phyloP scores from a whole-genome alignment of 2,888 invertebrate genomes.

The Gymnoscelis rufifasciata region DNA sequence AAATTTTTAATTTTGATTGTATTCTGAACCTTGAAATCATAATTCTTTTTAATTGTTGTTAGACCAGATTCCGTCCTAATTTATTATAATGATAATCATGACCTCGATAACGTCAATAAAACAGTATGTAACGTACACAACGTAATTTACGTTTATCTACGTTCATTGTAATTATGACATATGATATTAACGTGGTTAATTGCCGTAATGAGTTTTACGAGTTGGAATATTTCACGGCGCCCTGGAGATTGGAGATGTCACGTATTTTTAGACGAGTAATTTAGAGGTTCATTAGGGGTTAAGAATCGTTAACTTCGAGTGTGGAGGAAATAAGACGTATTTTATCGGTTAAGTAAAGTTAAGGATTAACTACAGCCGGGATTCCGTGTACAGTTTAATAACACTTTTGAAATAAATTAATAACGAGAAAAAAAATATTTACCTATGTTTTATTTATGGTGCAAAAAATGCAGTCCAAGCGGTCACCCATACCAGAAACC shows the following conservation, averaged over 20 bases:
- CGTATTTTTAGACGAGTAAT: slow-evolving; percentile 3
- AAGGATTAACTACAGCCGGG: not conserved
- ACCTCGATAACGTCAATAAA: no score
- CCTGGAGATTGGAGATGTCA: slow-evolving; percentile 3
- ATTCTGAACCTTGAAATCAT: no score
- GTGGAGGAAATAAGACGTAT: not conserved
- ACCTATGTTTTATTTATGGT: no score
- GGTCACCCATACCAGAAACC: no score
- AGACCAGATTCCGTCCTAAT: no score
- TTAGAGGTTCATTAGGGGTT: not conserved
- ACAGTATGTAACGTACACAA: not conserved
- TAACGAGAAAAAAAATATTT: no score
- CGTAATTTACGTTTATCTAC: not conserved
- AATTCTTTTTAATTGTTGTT: no score
- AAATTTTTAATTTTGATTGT: no score
- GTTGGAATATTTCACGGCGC: slow-evolving; percentile 6
- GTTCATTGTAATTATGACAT: slow-evolving; percentile 12
- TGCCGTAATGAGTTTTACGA: slow-evolving; percentile 15
- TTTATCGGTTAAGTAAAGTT: not conserved
- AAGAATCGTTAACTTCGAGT: not conserved
- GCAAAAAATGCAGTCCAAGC: no score
- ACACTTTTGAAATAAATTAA: no score
- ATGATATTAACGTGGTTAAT: slow-evolving; percentile 11
- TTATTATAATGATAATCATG: no score
- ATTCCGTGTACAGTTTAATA: not conserved